phyloP scores from a whole-genome alignment of 2,113 vertebrate species.

The Myrmecobius fasciatus region DNA sequence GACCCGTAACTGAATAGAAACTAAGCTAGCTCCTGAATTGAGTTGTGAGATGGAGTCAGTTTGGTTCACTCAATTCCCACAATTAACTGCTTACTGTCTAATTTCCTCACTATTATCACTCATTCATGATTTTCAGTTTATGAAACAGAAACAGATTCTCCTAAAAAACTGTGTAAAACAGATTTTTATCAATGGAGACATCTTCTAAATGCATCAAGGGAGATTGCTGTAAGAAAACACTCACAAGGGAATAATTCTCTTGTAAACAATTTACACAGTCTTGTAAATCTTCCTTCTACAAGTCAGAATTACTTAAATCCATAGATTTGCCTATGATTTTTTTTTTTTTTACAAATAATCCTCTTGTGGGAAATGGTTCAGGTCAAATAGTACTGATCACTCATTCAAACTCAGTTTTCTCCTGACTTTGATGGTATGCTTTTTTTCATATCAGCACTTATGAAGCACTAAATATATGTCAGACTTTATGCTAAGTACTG shows the following conservation, averaged over 20 bases:
- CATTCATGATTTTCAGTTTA: constrained; percentile 1
- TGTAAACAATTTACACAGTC: constrained; percentile 2
- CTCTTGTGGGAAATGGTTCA: neutral
- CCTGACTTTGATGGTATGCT: neutral
- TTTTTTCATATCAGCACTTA: neutral
- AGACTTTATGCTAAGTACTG: neutral
- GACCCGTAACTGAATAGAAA: no score
- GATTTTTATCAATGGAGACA: constrained; percentile 10
- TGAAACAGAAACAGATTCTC: neutral
- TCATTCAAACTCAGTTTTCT: neutral
- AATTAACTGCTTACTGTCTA: no score
- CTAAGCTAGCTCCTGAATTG: no score
- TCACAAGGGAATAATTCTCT: constrained; percentile 36
- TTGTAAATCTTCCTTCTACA: constrained; percentile 38
- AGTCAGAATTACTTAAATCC: neutral
- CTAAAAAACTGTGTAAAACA: neutral
- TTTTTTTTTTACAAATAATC: neutral
- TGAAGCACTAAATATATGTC: neutral
- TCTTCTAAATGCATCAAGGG: neutral
- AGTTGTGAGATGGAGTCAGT: no score
- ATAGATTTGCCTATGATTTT: neutral
- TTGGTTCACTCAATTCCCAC: no score
- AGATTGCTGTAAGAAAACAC: neutral
- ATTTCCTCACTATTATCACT: neutral
- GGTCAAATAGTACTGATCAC: neutral